Evolutionary conservation across 2,113 vertebrate species (phyloP).

Genomic region (Lamprotornis superbus): DNA sequence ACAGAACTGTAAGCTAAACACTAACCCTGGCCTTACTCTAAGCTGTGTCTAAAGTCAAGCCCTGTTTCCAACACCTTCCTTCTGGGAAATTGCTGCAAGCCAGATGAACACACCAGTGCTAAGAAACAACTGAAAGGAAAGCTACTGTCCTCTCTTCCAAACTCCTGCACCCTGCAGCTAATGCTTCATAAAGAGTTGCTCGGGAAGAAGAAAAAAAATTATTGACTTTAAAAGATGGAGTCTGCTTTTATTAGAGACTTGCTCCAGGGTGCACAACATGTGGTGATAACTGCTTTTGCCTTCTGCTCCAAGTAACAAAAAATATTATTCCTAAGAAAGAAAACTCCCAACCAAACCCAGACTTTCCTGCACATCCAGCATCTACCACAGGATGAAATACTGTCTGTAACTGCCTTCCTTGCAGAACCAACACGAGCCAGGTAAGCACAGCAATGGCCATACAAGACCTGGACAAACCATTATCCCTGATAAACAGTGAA

Average conservation of each 20-base stretch:
- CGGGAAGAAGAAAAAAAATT: not conserved
- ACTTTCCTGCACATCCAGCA: not conserved
- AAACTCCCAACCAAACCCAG: constrained; percentile 3
- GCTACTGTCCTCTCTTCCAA: not conserved
- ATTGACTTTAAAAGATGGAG: constrained; percentile 17
- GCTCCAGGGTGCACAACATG: constrained; percentile 27
- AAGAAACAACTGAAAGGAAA: not conserved
- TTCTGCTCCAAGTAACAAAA: constrained; percentile 32
- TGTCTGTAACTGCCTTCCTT: not conserved
- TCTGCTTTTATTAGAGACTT: constrained; percentile 41
- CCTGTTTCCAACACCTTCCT: not conserved
- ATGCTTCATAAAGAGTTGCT: not conserved
- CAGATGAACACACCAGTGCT: not conserved
- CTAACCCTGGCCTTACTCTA: not conserved
- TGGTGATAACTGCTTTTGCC: constrained; percentile 17
- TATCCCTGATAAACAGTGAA: not conserved
- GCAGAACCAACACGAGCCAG: not conserved
- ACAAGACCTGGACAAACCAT: not conserved
- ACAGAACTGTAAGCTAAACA: not conserved
- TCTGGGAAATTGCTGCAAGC: not conserved
- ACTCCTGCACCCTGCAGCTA: not conserved
- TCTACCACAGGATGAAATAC: not conserved
- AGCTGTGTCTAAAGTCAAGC: not conserved
- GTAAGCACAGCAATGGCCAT: not conserved
- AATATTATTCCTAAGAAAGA: constrained; percentile 44